Percentiles rank a stretch among this genome's conserved stretches.
phyloP scores from a whole-genome alignment of 2,797 vertebrate species.

The Falco naumanni region DNA sequence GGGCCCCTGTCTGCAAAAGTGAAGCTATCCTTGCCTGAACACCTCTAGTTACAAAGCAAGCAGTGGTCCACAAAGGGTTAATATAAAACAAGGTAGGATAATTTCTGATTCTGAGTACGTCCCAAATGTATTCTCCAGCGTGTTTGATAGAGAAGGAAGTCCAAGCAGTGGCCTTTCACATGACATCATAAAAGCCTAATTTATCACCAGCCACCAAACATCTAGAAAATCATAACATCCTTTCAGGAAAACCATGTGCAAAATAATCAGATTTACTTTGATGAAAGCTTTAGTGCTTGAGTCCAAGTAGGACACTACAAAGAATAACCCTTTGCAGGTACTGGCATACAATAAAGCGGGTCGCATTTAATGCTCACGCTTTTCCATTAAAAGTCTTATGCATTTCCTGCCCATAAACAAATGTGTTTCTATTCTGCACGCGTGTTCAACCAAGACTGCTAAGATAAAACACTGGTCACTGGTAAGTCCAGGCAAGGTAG shows the following conservation, averaged over 20 bases:
- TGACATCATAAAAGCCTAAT: conserved; percentile 96
- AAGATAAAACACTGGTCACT: neutral
- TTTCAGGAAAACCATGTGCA: conserved; percentile 98
- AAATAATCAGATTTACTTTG: conserved; percentile 94
- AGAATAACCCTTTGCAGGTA: conserved; percentile 73
- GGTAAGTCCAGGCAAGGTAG: neutral
- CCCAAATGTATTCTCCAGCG: conserved; percentile 76
- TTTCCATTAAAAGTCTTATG: neutral
- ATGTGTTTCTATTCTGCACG: neutral
- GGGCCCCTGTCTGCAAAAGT: neutral
- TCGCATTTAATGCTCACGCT: neutral
- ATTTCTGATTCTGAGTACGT: conserved; percentile 53
- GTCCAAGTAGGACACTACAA: conserved; percentile 72
- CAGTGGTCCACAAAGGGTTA: conserved; percentile 56
- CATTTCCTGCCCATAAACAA: conserved; percentile 44
- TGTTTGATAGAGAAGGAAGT: conserved; percentile 82
- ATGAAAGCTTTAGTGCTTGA: conserved; percentile 83
- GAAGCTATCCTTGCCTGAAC: neutral
- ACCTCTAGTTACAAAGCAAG: neutral
- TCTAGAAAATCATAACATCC: conserved; percentile 99
- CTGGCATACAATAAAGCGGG: neutral
- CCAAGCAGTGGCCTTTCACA: conserved; percentile 86
- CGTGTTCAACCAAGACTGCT: neutral
- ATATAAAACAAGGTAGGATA: conserved; percentile 55
- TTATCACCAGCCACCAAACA: conserved; percentile 93